Conservation (phyloP, 2,888 invertebrate genomes). For the Amphipyra tragopoginis region DNA sequence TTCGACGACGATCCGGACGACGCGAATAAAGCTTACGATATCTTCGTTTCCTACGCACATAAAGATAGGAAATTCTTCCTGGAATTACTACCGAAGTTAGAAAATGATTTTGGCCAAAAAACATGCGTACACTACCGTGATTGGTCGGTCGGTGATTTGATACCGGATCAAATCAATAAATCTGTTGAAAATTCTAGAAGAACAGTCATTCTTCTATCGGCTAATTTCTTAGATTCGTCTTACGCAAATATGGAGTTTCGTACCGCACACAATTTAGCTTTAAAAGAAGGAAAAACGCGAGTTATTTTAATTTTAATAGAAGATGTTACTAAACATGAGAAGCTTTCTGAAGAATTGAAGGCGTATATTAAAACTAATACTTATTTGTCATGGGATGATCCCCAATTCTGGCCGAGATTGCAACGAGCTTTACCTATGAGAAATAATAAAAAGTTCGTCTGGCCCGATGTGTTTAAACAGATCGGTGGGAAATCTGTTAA, state of each 20-base stretch:
- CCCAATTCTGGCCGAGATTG: conserved; percentile 94
- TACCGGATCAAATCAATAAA: conserved; percentile 31
- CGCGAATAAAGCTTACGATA: conserved; percentile 24
- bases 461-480: conserved; percentile 21
- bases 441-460: conserved; percentile 34
- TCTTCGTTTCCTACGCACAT: conserved; percentile 36
- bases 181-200: conserved; percentile 38
- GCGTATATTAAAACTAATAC: conserved; percentile 93
- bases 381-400: conserved; percentile 94
- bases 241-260: conserved; percentile 91
- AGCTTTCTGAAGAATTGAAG: conserved; percentile 83
- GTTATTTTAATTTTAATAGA: conserved; percentile 92
- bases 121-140: conserved; percentile 40
- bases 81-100: conserved; percentile 31
- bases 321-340: conserved; percentile 86
- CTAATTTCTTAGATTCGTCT: conserved; percentile 75
- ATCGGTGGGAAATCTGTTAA: neutral
- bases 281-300: conserved; percentile 89
- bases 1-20: conserved; percentile 35
- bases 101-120: conserved; percentile 37
- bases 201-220: conserved; percentile 57
- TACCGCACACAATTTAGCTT: conserved; percentile 86
- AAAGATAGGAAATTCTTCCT: conserved; percentile 19
- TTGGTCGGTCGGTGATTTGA: conserved; percentile 40
- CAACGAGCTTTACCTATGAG: conserved; percentile 91